Conservation (phyloP, 2,797 vertebrate species). For the Tangara arthus region DNA sequence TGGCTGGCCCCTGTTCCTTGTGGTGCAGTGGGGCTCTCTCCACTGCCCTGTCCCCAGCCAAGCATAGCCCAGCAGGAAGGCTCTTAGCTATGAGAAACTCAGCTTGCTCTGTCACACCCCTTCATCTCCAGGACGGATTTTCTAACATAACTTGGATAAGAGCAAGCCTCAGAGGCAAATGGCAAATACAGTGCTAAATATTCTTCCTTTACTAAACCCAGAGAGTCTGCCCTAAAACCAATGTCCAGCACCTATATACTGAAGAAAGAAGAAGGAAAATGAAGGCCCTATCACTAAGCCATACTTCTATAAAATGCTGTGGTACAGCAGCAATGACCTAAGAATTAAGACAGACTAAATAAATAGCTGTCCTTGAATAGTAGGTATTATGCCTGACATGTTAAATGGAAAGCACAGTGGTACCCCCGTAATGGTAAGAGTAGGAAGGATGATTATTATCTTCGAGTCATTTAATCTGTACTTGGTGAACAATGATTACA, state of each 20-base stretch:
- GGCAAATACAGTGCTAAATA: neutral
- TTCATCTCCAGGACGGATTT: neutral
- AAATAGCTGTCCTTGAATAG: neutral
- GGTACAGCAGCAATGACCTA: neutral
- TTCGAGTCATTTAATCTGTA: conserved; percentile 2
- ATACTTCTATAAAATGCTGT: neutral
- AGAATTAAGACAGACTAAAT: neutral
- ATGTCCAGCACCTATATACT: neutral
- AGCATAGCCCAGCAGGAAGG: neutral
- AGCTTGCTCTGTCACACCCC: neutral
- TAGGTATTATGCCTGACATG: neutral
- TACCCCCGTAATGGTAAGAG: neutral
- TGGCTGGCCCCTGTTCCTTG: neutral
- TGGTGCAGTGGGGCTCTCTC: neutral
- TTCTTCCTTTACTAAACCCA: neutral
- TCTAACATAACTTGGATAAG: neutral
- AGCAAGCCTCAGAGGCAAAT: neutral
- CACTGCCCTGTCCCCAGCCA: neutral
- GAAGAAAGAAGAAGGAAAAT: neutral
- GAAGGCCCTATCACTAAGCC: neutral
- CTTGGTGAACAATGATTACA: neutral
- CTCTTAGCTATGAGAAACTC: neutral
- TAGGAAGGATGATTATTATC: neutral
- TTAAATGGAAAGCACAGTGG: neutral
- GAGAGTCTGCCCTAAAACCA: neutral